Base-by-base conservation (phyloP, 2,113 vertebrate genomes). In the Lampris megalopsis region DNA sequence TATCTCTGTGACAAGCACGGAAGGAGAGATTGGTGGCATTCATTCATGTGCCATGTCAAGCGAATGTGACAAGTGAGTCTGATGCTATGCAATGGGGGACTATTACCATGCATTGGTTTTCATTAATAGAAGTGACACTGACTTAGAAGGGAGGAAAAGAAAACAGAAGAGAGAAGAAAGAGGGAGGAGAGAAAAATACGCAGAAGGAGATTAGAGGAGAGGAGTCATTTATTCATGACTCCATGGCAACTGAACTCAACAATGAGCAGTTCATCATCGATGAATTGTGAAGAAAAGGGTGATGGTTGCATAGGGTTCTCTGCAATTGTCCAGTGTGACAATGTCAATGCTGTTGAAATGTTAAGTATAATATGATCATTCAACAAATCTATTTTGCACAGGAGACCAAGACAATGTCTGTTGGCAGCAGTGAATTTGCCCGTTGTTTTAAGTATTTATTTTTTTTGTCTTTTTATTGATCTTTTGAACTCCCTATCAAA, bases 231-330 rank as follows among this genome's bases (percentile, higher is more conserved):
- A 53, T 66, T 79, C 45, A 4, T 45, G 69, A 76, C 67, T 50
- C 68, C 75, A 85, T 79, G 62, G 80, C 70, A 82, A 86, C 80
- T 77, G 35, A 71, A 86, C 80, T 77, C 35, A 71, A 58, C 68
- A 73, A 68, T 75, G 64, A 75, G 78, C 1, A 6, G 73, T 77
- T 86, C 68, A 69, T 80, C 58, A 45, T 57, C 89, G 81, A 75
- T 79, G 41, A 54, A 57, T 49, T 59, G 65, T 47, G 47, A 73
- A 69, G 53, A 42, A 54, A 50, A 73, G 41, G 57, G 58, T 80
- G 73, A 75, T 76, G 45, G 64, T 77, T 70, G 79, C 59, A 58
- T 57, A 80, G 64, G 61, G 60, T 70, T 70, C 65, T 75, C 56
- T 9, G 47, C 40, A 63, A 68, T 36, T 80, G 68, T 63, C 78